These are phyloP conservation scores for Chloroceryle aenea DNA, from an alignment of 2,113 vertebrate species.

Conservation along the genomic window DNA sequence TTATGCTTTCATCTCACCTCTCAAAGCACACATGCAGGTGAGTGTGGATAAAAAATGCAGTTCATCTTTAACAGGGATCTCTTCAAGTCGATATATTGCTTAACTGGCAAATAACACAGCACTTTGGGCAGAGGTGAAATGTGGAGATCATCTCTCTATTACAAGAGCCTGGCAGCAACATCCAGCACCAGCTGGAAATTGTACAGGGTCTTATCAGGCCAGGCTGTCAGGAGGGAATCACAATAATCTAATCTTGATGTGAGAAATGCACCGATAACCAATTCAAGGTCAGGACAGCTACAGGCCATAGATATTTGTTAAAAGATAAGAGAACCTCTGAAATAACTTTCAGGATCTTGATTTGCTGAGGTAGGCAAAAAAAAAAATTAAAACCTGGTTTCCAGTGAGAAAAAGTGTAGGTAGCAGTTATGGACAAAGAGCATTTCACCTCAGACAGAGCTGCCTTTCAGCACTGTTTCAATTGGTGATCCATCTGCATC, in stretches of 20 bases:
- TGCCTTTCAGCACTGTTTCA: slow-evolving; percentile 55
- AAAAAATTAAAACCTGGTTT: not conserved
- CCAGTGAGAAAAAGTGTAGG: slow-evolving; percentile 5
- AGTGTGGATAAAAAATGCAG: not conserved
- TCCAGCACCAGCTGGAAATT: slow-evolving; percentile 57
- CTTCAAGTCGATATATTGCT: slow-evolving; percentile 22
- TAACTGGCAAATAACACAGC: slow-evolving; percentile 48
- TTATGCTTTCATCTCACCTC: not conserved
- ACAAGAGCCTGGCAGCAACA: slow-evolving; percentile 33
- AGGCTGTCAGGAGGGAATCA: slow-evolving; percentile 38
- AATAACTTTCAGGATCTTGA: slow-evolving; percentile 35
- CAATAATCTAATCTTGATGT: slow-evolving; percentile 72
- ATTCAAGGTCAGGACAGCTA: slow-evolving; percentile 58
- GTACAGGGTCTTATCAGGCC: slow-evolving; percentile 52
- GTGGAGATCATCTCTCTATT: slow-evolving; percentile 55
- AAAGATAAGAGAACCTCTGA: slow-evolving; percentile 42
- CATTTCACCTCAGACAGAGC: slow-evolving; percentile 42
- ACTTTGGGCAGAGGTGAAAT: slow-evolving; percentile 36
- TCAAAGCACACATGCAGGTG: fast-evolving
- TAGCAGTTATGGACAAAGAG: slow-evolving; percentile 6
- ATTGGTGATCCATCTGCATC: slow-evolving; percentile 29
- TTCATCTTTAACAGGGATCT: not conserved
- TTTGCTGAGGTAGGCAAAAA: slow-evolving; percentile 9
- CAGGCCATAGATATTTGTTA: slow-evolving; percentile 34
- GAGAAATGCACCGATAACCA: slow-evolving; percentile 53